Evolutionary conservation across 1,140 invertebrate genomes (phyloP).

Genomic region (Centruroides sculpturatus): DNA sequence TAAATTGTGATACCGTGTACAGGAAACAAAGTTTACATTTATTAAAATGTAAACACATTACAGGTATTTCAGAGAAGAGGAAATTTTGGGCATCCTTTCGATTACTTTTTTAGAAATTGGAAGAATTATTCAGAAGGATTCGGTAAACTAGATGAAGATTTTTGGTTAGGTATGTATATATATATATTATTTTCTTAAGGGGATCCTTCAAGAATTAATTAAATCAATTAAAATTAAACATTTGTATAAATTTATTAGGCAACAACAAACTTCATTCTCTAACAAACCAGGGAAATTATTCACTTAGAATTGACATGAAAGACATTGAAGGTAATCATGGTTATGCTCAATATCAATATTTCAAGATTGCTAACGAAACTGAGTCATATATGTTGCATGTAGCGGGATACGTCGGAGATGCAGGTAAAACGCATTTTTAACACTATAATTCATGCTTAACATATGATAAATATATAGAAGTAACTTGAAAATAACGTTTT

Average conservation of each 20-base stretch:
- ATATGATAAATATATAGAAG: no score
- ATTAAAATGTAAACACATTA: no score
- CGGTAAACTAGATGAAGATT: constrained; percentile 2
- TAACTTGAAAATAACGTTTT: no score
- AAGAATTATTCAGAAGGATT: constrained; percentile 6
- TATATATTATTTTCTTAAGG: no score
- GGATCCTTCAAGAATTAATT: no score
- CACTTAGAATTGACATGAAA: constrained; percentile 5
- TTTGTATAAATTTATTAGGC: constrained; percentile 16
- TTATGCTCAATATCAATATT: constrained; percentile 11
- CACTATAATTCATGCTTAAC: no score
- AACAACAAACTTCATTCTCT: constrained; percentile 27
- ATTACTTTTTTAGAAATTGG: constrained; percentile 4
- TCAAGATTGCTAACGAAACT: constrained; percentile 9
- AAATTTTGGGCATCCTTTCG: not conserved
- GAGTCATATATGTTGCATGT: constrained; percentile 6
- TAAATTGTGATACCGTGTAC: no score
- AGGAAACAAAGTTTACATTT: no score
- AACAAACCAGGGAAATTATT: constrained; percentile 25
- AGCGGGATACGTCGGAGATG: constrained; percentile 12
- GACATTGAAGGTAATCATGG: constrained; percentile 1
- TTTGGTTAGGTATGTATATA: constrained; percentile 5
- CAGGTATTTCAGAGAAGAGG: constrained; percentile 7
- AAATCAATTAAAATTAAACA: not conserved
- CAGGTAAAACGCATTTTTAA: constrained; percentile 10